These are phyloP conservation scores for Lepidurus packardi DNA, from an alignment of 1,140 invertebrate species.

Conservation along the genomic window DNA sequence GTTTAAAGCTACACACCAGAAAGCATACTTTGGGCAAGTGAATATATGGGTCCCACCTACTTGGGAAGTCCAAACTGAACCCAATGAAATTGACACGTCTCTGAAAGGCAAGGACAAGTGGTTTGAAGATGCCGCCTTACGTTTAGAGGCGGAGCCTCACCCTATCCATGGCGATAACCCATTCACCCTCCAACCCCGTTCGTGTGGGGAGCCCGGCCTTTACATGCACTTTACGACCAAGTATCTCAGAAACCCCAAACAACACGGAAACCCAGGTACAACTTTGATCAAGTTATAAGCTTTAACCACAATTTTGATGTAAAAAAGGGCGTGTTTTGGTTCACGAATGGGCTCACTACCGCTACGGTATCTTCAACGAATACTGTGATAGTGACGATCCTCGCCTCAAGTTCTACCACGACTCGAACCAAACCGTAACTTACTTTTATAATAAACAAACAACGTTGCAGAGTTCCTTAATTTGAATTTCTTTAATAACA, in stretches of 20 bases:
- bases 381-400: conserved; percentile 42
- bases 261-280: background rate
- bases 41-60: background rate
- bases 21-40: background rate
- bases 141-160: background rate
- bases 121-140: background rate
- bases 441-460: background rate
- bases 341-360: conserved; percentile 49
- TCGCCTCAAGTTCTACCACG: conserved; percentile 41
- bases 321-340: conserved; percentile 46
- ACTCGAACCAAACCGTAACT: background rate
- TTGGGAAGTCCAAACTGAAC: background rate
- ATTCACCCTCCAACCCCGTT: conserved; percentile 41
- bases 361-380: conserved; percentile 50
- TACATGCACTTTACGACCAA: conserved; percentile 42
- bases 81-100: background rate
- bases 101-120: background rate
- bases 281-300: too few relatives aligned
- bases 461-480: too few relatives aligned
- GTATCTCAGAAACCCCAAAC: conserved; percentile 29
- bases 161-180: conserved; percentile 39
- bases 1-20: background rate
- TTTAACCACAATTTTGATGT: too few relatives aligned
- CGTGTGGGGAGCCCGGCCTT: conserved; percentile 41
- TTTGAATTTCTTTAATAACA: too few relatives aligned